Evolutionary conservation across 2,113 vertebrate species (phyloP).

Genomic region (Phylloscopus whistleri): DNA sequence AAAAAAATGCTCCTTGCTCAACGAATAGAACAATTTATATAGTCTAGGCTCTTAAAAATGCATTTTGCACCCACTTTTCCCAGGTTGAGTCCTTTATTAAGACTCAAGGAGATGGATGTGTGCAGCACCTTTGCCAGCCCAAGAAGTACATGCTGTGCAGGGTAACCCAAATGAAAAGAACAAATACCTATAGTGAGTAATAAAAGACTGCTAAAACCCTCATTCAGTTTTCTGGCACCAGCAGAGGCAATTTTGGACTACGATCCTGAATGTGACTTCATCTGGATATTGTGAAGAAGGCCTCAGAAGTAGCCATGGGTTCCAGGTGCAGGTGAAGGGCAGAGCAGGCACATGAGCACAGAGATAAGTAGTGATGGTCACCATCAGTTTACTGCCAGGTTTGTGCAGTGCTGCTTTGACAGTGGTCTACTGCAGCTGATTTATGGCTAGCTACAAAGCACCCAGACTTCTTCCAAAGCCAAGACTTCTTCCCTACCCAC

Average conservation of each 20-base stretch:
- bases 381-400: background rate
- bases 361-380: background rate
- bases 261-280: background rate
- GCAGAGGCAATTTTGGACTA: background rate
- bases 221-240: background rate
- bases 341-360: background rate
- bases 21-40: background rate
- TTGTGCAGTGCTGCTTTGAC: background rate
- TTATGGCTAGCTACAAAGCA: background rate
- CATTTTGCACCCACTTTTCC: background rate
- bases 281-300: background rate
- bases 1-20: background rate
- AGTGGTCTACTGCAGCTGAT: background rate
- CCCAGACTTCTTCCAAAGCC: background rate
- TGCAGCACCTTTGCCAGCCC: background rate
- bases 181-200: background rate
- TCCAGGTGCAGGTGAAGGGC: background rate
- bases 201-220: background rate
- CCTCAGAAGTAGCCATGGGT: background rate
- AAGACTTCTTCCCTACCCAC: background rate
- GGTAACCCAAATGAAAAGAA: background rate
- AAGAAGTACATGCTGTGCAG: background rate
- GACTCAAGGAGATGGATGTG: background rate
- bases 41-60: background rate
- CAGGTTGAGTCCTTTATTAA: background rate